Base-by-base conservation (phyloP, 2,113 vertebrate species). In the Dipodomys stephensi region DNA sequence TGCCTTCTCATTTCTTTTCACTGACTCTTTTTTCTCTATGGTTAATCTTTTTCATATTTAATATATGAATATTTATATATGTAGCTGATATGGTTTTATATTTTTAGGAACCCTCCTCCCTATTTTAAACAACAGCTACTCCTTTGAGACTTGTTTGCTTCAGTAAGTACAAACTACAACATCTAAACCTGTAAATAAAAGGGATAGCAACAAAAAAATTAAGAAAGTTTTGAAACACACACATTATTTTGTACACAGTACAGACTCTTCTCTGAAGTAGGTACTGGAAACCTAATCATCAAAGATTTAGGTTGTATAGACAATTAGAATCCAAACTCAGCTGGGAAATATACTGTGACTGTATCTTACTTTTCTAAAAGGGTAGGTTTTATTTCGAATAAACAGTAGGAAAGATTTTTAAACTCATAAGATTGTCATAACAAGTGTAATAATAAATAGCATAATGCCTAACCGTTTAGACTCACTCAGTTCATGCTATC, bases 351-450 rank as follows among this genome's bases (percentile, higher is more conserved):
- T 62, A 23, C 30, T 71, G 2, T 67, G 65, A 86, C 10, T 30
- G 73, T 64, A n/a, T 82, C 1, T 53, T 78, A 35, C 19, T 73
- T 79, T 30, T 87, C 23, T 86, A 89, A 39, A 39, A 39, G 35
- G 35, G 35, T 39, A 39, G 35, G 35, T 39, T 39, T 39, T 39
- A 39, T 39, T 39, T 39, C 35, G 35, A 39, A 74, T 79, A 74
- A 86, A 30, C 16, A 57, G 2, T 15, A 77, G 28, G 53, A 92
- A 92, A 62, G 6, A 65, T 65, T 80, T 30, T 80, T 57, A 92
- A 73, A 84, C 74, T 72, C 53, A 62, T 67, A 89, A 87, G 9
- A 6, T 25, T 77, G 5, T 72, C 64, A 76, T 72, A 91, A 77
- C 22, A 95, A 71, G 53, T 35, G 30, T 3, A 90, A 16, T 60